Evolutionary conservation across 2,113 vertebrate genomes (phyloP).

Genomic region (Colius striatus): DNA sequence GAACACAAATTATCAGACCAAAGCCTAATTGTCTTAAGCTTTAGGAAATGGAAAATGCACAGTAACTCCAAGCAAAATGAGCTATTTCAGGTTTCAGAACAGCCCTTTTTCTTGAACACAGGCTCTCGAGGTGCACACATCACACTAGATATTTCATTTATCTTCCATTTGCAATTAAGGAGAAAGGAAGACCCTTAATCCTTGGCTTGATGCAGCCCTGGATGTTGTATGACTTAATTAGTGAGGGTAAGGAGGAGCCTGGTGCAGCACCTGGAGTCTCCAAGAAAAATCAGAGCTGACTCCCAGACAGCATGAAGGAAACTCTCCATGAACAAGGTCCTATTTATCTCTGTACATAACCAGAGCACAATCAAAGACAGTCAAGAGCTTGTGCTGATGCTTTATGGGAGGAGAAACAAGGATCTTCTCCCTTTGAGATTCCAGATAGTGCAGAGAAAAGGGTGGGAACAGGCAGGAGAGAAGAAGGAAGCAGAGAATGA

Average conservation of each 20-base stretch:
- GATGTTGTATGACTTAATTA: not conserved
- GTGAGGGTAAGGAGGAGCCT: not conserved
- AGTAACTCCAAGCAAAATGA: not conserved
- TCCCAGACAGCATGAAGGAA: not conserved
- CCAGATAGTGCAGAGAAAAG: accelerated
- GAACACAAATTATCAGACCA: not conserved
- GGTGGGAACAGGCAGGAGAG: not conserved
- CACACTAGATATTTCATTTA: not conserved
- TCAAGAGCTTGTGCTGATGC: not conserved
- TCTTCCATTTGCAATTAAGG: not conserved
- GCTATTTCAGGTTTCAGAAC: not conserved
- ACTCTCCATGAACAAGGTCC: not conserved
- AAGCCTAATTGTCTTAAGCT: not conserved
- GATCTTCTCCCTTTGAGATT: not conserved
- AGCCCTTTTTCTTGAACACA: not conserved
- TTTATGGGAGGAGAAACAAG: not conserved
- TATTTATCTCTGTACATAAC: not conserved
- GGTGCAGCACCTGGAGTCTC: not conserved
- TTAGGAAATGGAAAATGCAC: not conserved
- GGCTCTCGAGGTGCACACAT: not conserved
- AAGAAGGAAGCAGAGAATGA: not conserved
- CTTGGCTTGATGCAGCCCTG: not conserved
- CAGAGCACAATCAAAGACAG: not conserved
- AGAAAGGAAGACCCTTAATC: not conserved
- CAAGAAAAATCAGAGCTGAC: not conserved